These are phyloP conservation scores for Leucozona laternaria DNA, from an alignment of 2,888 invertebrate species.

Conservation along the genomic window DNA sequence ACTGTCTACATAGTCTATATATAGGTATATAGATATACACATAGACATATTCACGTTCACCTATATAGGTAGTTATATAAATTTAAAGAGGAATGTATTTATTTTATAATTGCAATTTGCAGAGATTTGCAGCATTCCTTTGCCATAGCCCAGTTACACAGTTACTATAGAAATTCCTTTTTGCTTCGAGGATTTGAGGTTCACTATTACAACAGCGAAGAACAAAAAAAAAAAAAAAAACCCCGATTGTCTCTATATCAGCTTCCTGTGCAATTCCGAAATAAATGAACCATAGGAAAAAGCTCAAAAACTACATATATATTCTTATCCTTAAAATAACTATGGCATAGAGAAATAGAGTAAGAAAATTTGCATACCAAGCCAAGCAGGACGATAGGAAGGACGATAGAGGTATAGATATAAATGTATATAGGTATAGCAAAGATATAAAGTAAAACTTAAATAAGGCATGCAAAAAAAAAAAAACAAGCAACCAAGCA, in stretches of 20 bases:
- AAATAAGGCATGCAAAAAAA: constrained; percentile 38
- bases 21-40: not conserved
- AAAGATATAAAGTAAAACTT: constrained; percentile 51
- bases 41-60: too few species aligned
- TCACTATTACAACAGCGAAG: constrained; percentile 26
- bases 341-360: constrained; percentile 21
- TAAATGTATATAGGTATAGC: not conserved
- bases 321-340: constrained; percentile 71
- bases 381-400: constrained; percentile 27
- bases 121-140: constrained; percentile 60
- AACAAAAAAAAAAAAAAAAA: not conserved
- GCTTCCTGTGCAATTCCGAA: constrained; percentile 35
- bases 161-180: constrained; percentile 20
- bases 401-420: not conserved
- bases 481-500: not conserved
- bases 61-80: not conserved
- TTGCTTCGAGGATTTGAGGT: constrained; percentile 50
- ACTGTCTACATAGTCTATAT: not conserved
- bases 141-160: constrained; percentile 9
- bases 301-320: constrained; percentile 36
- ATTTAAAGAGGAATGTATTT: constrained; percentile 20
- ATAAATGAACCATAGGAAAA: constrained; percentile 44
- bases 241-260: constrained; percentile 34
- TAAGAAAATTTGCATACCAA: constrained; percentile 68
- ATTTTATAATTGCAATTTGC: constrained; percentile 72